Evolutionary conservation across 1,140 invertebrate species (phyloP), one percentile per base, ranked within the genome.

Genomic region (Potamilus streckersoni): DNA sequence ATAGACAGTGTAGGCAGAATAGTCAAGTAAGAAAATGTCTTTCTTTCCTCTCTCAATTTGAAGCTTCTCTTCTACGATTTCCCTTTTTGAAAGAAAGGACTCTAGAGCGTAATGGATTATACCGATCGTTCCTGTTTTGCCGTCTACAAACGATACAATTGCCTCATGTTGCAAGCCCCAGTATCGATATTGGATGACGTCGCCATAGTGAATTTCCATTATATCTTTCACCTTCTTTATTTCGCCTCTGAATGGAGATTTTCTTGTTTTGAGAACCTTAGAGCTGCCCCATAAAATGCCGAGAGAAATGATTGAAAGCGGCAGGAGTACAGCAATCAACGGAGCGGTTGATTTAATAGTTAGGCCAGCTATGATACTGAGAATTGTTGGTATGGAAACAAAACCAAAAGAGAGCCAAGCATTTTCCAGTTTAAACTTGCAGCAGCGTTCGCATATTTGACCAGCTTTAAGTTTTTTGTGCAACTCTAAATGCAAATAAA

Each of bases 171-270:
- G 55, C 1, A 55, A 64, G 20, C 55, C 59, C 64, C 72, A 60
- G 13, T 65, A 14, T 16, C 61, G 27, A 23, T 67, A 58, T 14
- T 20, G 58, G 38, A 74, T 68, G 12, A 74, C 65, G 68, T 74
- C 72, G 20, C 72, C 72, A 19, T n/a, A 5, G 56, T 20, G n/a
- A 19, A 74, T 68, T n/a, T 67, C 27, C 31, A 49, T 27, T 55
- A 67, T n/a, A 20, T 23, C 49, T 20, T 0, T 67, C 5, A 74
- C 65, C 68, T 49, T 23, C 27, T 67, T 20, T 49, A 38, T 17
- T 27, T 59, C 55, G 13, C 72, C 72, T 60, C 56, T 23, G 63
- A 74, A 74, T n/a, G 72, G 72, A 3, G 72, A 67, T 27, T 63
- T n/a, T 49, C 68, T 49, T 19, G 2, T 2, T 31, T 67, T 20